phyloP scores from a whole-genome alignment of 1,140 invertebrate genomes.

The Hypsibius dujardini region DNA sequence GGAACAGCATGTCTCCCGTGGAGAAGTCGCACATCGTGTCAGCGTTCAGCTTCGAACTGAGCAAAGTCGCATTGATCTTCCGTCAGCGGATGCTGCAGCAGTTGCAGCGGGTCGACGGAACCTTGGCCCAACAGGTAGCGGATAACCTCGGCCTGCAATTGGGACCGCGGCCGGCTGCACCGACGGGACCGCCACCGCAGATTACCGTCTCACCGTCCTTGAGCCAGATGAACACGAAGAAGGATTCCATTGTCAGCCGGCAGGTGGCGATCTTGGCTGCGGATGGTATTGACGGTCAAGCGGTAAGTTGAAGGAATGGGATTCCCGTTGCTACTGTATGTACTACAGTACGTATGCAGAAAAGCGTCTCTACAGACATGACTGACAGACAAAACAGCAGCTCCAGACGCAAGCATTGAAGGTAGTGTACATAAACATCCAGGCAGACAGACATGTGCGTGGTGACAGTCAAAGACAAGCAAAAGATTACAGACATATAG shows the following conservation, averaged over 20 bases:
- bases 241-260: background rate
- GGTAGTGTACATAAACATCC: too few relatives aligned
- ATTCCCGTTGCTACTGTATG: too few relatives aligned
- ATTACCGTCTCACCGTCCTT: background rate
- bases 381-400: too few relatives aligned
- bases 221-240: background rate
- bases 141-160: background rate
- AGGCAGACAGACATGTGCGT: too few relatives aligned
- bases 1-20: background rate
- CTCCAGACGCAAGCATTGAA: too few relatives aligned
- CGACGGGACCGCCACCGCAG: background rate
- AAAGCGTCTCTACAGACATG: too few relatives aligned
- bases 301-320: background rate
- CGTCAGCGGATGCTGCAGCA: background rate
- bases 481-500: too few relatives aligned
- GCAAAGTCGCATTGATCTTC: background rate
- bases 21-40: background rate
- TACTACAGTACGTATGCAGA: too few relatives aligned
- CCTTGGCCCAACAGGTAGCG: background rate
- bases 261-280: background rate
- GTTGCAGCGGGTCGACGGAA: background rate
- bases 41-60: conserved; percentile 10
- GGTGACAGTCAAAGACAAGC: too few relatives aligned
- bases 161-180: background rate
- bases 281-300: background rate